Percentiles rank a stretch among this genome's conserved stretches.
phyloP scores from a whole-genome alignment of 2,113 vertebrate genomes.

The Aegotheles bennettii region DNA sequence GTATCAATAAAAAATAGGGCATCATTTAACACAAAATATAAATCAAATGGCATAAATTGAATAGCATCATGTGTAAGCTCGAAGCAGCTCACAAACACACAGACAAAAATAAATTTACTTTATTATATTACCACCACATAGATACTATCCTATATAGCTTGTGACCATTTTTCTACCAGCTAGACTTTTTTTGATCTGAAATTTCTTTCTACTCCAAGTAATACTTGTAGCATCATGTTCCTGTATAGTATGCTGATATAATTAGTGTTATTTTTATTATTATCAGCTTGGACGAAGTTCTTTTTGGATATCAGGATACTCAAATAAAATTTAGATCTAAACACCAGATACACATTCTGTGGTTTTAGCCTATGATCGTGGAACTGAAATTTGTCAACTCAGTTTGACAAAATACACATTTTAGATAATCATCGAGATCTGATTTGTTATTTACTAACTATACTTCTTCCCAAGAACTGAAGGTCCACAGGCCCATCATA shows the following conservation, averaged over 20 bases:
- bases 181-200: background rate
- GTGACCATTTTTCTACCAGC: background rate
- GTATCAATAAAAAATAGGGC: background rate
- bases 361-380: background rate
- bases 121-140: background rate
- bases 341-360: background rate
- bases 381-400: background rate
- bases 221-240: background rate
- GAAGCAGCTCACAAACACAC: background rate
- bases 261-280: background rate
- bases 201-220: background rate
- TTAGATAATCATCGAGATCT: background rate
- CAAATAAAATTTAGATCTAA: background rate
- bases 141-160: background rate
- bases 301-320: background rate
- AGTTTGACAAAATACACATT: background rate
- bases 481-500: background rate
- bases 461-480: background rate
- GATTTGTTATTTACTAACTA: background rate
- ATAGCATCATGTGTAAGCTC: background rate
- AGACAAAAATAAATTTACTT: background rate
- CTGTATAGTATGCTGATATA: background rate
- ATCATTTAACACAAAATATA: background rate
- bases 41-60: background rate
- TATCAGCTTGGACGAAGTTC: background rate